A percentile compares a stretch with the other conserved stretches of the same genome.
phyloP scores from a whole-genome alignment of 2,888 invertebrate species.

The Ypsolopha sequella region DNA sequence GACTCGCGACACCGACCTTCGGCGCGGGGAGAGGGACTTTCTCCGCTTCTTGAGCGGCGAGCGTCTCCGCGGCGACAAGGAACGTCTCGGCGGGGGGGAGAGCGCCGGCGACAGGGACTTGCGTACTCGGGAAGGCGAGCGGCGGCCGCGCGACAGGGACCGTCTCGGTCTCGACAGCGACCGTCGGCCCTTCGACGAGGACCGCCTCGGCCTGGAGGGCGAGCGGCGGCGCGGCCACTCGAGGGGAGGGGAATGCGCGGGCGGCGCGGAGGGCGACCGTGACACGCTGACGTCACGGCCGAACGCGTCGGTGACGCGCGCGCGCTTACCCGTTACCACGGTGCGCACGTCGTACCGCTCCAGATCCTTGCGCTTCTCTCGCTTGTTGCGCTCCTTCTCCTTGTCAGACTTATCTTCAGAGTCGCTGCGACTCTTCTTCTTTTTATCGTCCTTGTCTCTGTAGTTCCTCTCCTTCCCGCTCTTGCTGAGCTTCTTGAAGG shows the following conservation, averaged over 20 bases:
- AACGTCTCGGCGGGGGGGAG: conserved; percentile 17
- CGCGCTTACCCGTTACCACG: conserved; percentile 78
- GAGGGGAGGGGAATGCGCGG: conserved; percentile 25
- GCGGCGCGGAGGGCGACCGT: conserved; percentile 19
- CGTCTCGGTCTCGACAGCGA: too few relatives aligned
- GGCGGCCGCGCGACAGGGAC: conserved; percentile 19
- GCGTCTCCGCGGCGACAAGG: conserved; percentile 18
- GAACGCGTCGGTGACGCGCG: conserved; percentile 79
- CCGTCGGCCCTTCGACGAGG: conserved; percentile 17
- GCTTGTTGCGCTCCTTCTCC: conserved; percentile 38
- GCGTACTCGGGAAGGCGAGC: conserved; percentile 14
- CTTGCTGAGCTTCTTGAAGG: conserved; percentile 86
- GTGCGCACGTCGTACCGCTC: conserved; percentile 87
- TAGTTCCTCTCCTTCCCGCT: conserved; percentile 84
- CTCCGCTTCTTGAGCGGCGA: conserved; percentile 1
- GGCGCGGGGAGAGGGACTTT: conserved; percentile 16
- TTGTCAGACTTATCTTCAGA: conserved; percentile 20
- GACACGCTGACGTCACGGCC: conserved; percentile 75
- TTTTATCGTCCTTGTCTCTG: conserved; percentile 68
- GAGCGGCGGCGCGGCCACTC: conserved; percentile 28
- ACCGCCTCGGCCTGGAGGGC: conserved; percentile 18
- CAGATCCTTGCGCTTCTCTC: conserved; percentile 79
- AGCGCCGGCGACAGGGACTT: conserved; percentile 11
- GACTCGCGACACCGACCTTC: conserved; percentile 21
- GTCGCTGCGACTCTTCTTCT: conserved; percentile 18